Evolutionary conservation across 2,888 invertebrate species (phyloP).

Genomic region (Sarcophaga subvicina): DNA sequence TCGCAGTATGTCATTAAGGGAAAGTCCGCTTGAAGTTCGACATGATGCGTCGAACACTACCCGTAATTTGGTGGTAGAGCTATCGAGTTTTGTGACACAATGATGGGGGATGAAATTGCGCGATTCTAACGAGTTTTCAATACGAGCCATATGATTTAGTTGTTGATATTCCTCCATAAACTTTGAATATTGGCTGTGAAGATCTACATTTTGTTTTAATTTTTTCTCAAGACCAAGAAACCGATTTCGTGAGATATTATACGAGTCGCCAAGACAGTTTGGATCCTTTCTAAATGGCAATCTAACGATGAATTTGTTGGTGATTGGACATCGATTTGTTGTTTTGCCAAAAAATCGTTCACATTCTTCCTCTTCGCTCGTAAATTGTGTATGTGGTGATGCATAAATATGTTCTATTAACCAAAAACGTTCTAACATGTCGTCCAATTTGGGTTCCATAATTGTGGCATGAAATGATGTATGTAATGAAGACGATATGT

Average conservation of each 20-base stretch:
- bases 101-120: constrained; percentile 47
- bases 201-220: background rate
- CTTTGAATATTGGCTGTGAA: background rate
- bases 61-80: constrained; percentile 42
- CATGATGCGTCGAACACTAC: background rate
- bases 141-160: constrained; percentile 1
- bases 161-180: constrained; percentile 13
- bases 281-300: constrained; percentile 1
- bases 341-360: constrained; percentile 49
- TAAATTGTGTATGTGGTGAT: background rate
- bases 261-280: constrained; percentile 48
- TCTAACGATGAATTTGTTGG: constrained; percentile 47
- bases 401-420: background rate
- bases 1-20: no score
- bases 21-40: constrained; percentile 24
- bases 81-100: constrained; percentile 58
- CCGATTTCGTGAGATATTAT: constrained; percentile 13
- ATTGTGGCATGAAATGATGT: background rate
- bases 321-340: constrained; percentile 24
- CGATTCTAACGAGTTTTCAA: background rate
- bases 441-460: background rate
- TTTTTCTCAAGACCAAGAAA: constrained; percentile 12
- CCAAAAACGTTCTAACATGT: no score
- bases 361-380: constrained; percentile 51
- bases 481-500: background rate